Evolutionary conservation across 2,797 vertebrate species (phyloP), one percentile per base, ranked within the genome.

Genomic region (Crax fasciolata): DNA sequence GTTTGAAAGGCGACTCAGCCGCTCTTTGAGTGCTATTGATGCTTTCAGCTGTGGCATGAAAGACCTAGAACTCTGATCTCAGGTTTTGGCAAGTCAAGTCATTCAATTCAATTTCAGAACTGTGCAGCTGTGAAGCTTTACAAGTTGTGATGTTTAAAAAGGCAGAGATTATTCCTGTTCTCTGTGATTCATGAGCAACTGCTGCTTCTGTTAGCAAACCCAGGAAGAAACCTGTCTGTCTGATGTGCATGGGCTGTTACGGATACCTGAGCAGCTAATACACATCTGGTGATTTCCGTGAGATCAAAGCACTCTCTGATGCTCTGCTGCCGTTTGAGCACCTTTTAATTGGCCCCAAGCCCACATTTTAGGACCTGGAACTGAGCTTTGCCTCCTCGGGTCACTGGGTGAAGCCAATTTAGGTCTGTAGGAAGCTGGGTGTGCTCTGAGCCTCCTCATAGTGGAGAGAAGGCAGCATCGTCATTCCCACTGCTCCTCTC

Each of bases 21-120:
- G 70, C 62, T 65, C 82, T 94, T 92, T 91, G 89, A 86, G 87
- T 49, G 59, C 74, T 76, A 93, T 90, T 93, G 89, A 96, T 93
- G 89, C 80, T 94, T 96, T 97, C 79, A 95, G 92, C 87, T 90
- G 73, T 66, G 85, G 84, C 91, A 89, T 93, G 95, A 96, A 95
- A 95, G 94, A 97, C 92, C 90, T 91, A 91, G 94, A 96, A 92
- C 96, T 96, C 87, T 95, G 95, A 96, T 97, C 95, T 95, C 76
- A 68, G 93, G 76, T 93, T 95, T 94, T 96, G 90, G 90, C 79
- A 91, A 95, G 87, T 91, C 80, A 43, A 92, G 87, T 84, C 70
- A 67, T 95, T 95, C 85, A 57, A 86, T 95, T 91, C 94, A 67
- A 86, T 89, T 95, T 95, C 89, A 88, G 84, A 93, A 73, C 84